Base-by-base conservation (phyloP, 2,888 invertebrate genomes). In the Polietes domitor region DNA sequence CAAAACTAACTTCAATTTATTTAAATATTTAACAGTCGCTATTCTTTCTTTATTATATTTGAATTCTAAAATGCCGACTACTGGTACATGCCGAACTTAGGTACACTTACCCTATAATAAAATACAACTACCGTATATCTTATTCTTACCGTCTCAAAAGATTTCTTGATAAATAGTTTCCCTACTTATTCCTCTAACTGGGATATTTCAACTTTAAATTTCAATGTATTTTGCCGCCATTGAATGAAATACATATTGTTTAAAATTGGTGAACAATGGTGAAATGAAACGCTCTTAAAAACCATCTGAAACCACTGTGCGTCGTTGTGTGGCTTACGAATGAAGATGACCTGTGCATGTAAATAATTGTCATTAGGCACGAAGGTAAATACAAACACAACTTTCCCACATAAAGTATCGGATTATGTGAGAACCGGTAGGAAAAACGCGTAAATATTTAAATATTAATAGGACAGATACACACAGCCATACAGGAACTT, bases 361-460 rank as follows among this genome's bases (percentile, higher is more conserved):
- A 74, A 80, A 74, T 74, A 74, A 80, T 80, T 47, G 37, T 28
- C 41, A 37, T n/a, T 80, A n/a, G 43, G 58, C 79, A 80, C 74
- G 79, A 61, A 53, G 17, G 50, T 15, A 72, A 47, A 47, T 19
- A 73, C 28, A 58, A 53, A 41, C n/a, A 17, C 17, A 65, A 65
- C 10, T 1, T 41, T 41, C 41, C 41, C 65, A 65, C 17, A 19
- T 17, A 17, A 19, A 28, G 28, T 28, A 28, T 61, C n/a, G 61
- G 28, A 61, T n/a, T 10, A 21, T 17, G 17, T 17, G 28, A 50
- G n/a, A 53, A 1, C 53, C 53, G 4, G 19, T 12, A 19, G 19
- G 32, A 41, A 1, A n/a, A 7, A 19, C 19, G 7, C 41, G 2
- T 68, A 24, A 68, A 43, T 43, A 43, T 43, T 68, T 68, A 43